These are phyloP conservation scores for Poecilus cupreus DNA, from an alignment of 2,888 invertebrate genomes.

Conservation along the genomic window DNA sequence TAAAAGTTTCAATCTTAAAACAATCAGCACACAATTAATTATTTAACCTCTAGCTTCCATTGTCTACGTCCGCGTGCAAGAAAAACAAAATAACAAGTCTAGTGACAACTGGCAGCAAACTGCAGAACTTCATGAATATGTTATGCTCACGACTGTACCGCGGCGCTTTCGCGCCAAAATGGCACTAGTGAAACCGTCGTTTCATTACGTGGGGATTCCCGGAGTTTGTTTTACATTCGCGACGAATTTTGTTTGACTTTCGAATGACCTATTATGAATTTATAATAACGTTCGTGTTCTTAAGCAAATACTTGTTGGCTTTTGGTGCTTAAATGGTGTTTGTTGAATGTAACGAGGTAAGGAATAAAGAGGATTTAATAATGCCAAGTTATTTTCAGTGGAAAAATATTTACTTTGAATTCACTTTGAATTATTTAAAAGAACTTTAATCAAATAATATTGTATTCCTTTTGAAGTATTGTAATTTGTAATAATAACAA, in stretches of 20 bases:
- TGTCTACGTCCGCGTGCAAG: no score
- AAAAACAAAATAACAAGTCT: no score
- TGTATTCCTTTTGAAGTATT: no score
- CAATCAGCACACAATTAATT: no score
- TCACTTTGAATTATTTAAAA: no score
- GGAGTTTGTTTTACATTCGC: background rate
- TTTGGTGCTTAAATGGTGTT: background rate
- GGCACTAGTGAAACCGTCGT: background rate
- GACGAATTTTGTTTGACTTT: conserved; percentile 25
- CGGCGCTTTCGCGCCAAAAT: background rate
- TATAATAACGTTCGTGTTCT: conserved; percentile 1
- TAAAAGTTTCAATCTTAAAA: no score
- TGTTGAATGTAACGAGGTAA: background rate
- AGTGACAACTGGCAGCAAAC: no score
- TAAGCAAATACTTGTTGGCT: background rate
- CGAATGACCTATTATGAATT: conserved; percentile 16
- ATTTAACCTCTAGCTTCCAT: no score
- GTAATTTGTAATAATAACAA: no score
- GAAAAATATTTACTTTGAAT: no score
- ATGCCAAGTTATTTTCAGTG: no score
- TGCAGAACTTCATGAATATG: background rate
- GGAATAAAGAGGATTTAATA: background rate
- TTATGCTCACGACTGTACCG: background rate
- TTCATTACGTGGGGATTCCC: background rate
- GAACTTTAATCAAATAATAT: no score